Conservation (phyloP, 2,888 invertebrate species). For the Rugalucina vietnamica region DNA sequence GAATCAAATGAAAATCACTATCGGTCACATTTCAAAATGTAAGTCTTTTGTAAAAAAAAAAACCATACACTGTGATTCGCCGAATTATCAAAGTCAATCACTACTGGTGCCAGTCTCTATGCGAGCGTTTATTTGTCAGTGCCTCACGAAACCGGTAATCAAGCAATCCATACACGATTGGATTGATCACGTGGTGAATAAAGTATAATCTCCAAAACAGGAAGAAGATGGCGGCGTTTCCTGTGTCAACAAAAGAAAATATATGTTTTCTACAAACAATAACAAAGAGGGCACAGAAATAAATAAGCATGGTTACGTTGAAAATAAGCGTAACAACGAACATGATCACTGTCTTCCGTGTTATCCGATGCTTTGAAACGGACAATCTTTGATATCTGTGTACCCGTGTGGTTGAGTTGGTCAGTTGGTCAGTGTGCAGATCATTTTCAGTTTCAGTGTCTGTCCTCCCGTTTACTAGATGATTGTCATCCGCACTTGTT, state of each 20-base stretch:
- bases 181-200: background rate
- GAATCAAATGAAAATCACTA: too few species aligned
- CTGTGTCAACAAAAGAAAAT: background rate
- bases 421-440: too few species aligned
- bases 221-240: background rate
- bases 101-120: too few species aligned
- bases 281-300: background rate
- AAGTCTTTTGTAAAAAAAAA: too few species aligned
- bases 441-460: too few species aligned
- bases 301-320: background rate
- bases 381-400: background rate
- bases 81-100: too few species aligned
- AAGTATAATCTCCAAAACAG: background rate
- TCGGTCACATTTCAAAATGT: too few species aligned
- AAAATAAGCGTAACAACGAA: conserved; percentile 2
- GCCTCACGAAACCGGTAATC: background rate
- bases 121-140: background rate
- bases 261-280: background rate
- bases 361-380: background rate
- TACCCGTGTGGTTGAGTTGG: too few species aligned
- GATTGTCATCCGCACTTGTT: too few species aligned
- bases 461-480: too few species aligned
- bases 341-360: background rate
- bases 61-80: too few species aligned
- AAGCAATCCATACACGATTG: background rate